A percentile compares a stretch with the other conserved stretches of the same genome.
phyloP scores from a whole-genome alignment of 2,797 vertebrate species.

The Hyperoplus lanceolatus region DNA sequence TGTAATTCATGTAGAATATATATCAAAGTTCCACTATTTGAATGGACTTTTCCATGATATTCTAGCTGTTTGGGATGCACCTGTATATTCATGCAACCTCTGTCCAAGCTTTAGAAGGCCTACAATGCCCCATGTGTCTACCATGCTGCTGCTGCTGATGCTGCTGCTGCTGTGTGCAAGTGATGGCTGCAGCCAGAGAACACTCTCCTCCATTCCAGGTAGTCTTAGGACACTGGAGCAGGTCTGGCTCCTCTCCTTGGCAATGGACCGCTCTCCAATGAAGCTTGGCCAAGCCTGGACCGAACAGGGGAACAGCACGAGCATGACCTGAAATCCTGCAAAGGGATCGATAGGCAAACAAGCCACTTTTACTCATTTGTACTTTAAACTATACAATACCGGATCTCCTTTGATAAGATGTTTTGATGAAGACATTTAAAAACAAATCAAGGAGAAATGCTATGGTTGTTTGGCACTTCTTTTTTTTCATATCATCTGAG shows the following conservation, averaged over 20 bases:
- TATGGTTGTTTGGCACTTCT: not conserved
- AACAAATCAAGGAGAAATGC: not conserved
- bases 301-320: conserved; percentile 83
- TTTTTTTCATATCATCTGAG: conserved; percentile 1
- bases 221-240: conserved; percentile 89
- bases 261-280: conserved; percentile 91
- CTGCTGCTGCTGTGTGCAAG: conserved; percentile 81
- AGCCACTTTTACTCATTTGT: not conserved
- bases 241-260: conserved; percentile 89
- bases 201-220: conserved; percentile 88
- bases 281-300: conserved; percentile 81
- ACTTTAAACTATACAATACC: not conserved
- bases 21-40: too few relatives aligned
- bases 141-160: conserved; percentile 72
- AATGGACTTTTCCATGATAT: too few relatives aligned
- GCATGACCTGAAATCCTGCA: conserved; percentile 87
- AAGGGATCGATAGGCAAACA: conserved; percentile 21
- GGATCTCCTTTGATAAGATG: not conserved
- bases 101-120: not conserved
- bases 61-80: too few relatives aligned
- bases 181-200: conserved; percentile 87
- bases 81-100: not conserved
- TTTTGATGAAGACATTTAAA: not conserved
- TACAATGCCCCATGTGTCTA: conserved; percentile 39
- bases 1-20: too few relatives aligned